Evolutionary conservation across 1,140 invertebrate genomes (phyloP), one percentile per base, ranked within the genome.

Genomic region (Agraylea sexmaculata): DNA sequence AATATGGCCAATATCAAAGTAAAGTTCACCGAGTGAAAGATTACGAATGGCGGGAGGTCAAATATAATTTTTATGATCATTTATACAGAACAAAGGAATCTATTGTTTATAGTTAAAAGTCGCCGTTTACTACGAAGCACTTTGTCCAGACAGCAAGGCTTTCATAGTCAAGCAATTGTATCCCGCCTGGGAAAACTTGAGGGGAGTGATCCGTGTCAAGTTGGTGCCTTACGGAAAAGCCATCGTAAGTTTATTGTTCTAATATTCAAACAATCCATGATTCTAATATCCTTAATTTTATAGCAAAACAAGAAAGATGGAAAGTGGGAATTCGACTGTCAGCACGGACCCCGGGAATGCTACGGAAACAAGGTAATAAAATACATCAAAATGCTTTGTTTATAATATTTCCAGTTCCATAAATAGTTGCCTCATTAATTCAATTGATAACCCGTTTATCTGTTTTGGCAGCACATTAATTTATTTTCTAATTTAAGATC

Each of bases 321-420:
- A 1, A 68, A 69, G 45, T 66, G 66, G 55, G 57, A 62, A 29
- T 85, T 84, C 55, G 59, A 47, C 1, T 86, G 83, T 55, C 81
- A 87, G 50, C 83, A 87, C 53, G 83, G 83, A 4, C 60, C 70
- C 10, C 67, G 72, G 19, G 83, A 87, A 55, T 87, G 83, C 53
- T 67, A 75, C 30, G 81, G 80, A 4, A 87, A 87, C 53, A 75
- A 80, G 55, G 61, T 64, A 47, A 45, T 12, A 22, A 22, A 20
- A 37, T 40, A 31, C 3, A 18, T 40, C 5, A 30, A n/a, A 10
- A 40, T 41, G n/a, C 6, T 22, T 6, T 8, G 19, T 16, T 5
- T 16, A 11, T 30, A 11, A 29, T 39, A 27, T 4, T 19, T 22
- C 10, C 7, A 37, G 10, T 7, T 8, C 6, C 34, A 10, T 22